Evolutionary conservation across 1,140 invertebrate species (phyloP), one percentile per base, ranked within the genome.

Genomic region (Carcinoscorpius rotundicauda): DNA sequence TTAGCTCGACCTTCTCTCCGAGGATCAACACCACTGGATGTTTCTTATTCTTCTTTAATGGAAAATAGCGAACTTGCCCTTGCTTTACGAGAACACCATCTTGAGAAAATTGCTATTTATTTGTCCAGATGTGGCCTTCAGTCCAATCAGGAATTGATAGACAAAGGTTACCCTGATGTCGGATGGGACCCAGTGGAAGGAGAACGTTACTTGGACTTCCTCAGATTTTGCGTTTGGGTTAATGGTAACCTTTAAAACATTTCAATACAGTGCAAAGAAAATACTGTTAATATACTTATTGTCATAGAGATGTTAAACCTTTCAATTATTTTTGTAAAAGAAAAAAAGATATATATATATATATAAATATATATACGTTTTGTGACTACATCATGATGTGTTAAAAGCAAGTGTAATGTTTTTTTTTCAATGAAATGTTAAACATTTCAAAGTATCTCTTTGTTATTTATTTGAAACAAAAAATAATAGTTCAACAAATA

Each of bases 151-250:
- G 97, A 99, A 76, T 82, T 99, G 3, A 82, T 98, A 0, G 92
- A 97, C 72, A 96, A 96, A 74, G 96, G 95, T 1, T 99, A 99
- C 77, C 95, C 95, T 1, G 97, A 99, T 80, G 84, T 99, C n/a
- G 97, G 97, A 29, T 99, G 97, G 97, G 97, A 99, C 83, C 97
- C 97, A 0, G 95, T 99, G 3, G 96, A 99, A 78, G 97, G 97
- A 62, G 97, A 99, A 80, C 80, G 96, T 67, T 99, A 98, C 78
- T 79, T 99, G 51, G 97, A 99, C 79, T 99, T 99, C 81, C 80
- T 99, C 49, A 80, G 96, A 64, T 99, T 98, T 80, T 99, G 97
- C 78, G 97, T 99, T 66, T 99, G 97, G 97, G 95, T 98, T 9
- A 88, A 89, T 76, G 87, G 86, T 86, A 29, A 29, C 29, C 29